phyloP scores from a whole-genome alignment of 2,113 vertebrate genomes.

The Toxotes chatareus region DNA sequence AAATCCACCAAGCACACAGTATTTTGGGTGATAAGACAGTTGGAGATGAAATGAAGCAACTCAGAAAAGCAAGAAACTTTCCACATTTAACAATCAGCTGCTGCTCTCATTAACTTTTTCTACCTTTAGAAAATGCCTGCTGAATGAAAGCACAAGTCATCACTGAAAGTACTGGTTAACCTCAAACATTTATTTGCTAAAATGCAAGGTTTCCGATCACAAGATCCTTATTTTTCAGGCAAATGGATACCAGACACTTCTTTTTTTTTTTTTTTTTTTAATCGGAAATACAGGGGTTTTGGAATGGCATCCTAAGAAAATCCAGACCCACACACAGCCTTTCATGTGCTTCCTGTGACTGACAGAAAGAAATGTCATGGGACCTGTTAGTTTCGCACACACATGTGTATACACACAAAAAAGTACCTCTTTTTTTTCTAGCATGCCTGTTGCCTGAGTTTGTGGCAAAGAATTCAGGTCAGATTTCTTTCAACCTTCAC shows the following conservation, averaged over 20 bases:
- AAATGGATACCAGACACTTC: conserved; percentile 29
- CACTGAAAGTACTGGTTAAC: background rate
- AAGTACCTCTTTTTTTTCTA: background rate
- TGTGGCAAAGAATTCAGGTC: conserved; percentile 26
- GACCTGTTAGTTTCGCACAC: conserved; percentile 38
- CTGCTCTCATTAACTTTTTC: conserved; percentile 15
- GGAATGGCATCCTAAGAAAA: conserved; percentile 27
- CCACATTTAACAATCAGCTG: background rate
- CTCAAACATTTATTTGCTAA: conserved; percentile 19
- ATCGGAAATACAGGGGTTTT: conserved; percentile 19
- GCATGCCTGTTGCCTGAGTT: background rate
- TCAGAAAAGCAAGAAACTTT: background rate
- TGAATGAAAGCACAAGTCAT: background rate
- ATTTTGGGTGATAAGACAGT: conserved; percentile 12
- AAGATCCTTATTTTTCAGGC: background rate
- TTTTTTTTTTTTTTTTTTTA: background rate
- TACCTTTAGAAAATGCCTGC: background rate
- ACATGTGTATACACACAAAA: background rate
- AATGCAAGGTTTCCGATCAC: conserved; percentile 18
- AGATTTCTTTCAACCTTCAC: conserved; percentile 1
- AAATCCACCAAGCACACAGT: background rate
- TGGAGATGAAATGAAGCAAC: conserved; percentile 5
- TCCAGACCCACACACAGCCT: conserved; percentile 20
- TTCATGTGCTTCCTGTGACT: conserved; percentile 64
- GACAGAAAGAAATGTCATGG: conserved; percentile 45